Base-by-base conservation (phyloP, 1,140 invertebrate genomes). In the Dinothrombium tinctorium region DNA sequence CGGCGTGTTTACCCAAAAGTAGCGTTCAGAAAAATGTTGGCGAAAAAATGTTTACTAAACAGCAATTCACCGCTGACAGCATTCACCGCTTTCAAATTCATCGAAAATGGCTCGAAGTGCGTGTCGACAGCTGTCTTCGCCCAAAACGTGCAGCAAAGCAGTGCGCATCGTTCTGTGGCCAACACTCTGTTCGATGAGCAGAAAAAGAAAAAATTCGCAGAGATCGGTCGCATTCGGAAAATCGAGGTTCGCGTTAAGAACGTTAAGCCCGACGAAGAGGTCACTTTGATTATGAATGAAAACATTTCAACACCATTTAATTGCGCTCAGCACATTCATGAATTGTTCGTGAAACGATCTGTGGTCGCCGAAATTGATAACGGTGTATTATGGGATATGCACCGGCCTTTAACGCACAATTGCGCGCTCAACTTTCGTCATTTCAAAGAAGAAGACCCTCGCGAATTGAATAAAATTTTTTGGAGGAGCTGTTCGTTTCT, bases 401-500 rank as follows among this genome's bases (percentile, higher is more conserved):
- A 92, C 53, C 66, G 69, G 50, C 87, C 87, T 0, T 56, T 95
- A 0, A 63, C 64, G 19, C 66, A 72, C 33, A 67, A 72, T 44
- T 94, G 86, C 55, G 68, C 69, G n/a, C 48, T 95, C 4, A 59
- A 71, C 53, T 63, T 94, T n/a, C 55, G 81, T 36, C 73, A 73
- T 49, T 83, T 84, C 59, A 69, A 67, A 44, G 67, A 74, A 25
- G 58, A 70, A 1, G 68, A 78, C 42, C 54, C 60, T 11, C 28
- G 20, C 21, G 22, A 49, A 8, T 44, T 52, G 9, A 67, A 68
- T 50, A 53, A 59, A 47, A 73, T 77, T 0, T 95, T 86, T 56
- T 94, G 87, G 87, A 64, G 82, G 36, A 76, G 75, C 1, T 87
- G 84, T 57, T 86, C 80, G 1, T 73, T 90, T 47, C 60, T 87